Evolutionary conservation across 2,888 invertebrate species (phyloP).

Genomic region (Apotomis turbidana): DNA sequence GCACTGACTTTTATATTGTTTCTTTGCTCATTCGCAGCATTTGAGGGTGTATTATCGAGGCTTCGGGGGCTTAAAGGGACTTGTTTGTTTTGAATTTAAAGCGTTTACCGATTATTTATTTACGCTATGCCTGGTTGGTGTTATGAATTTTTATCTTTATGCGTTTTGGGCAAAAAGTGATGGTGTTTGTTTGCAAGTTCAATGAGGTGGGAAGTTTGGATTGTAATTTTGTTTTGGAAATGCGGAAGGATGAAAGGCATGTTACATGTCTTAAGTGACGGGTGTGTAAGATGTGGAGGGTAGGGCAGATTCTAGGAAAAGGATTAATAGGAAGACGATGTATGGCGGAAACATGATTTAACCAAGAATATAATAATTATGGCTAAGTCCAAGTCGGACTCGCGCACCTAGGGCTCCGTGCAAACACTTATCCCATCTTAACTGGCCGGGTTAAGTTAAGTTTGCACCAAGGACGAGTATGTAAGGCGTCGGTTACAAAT

Average conservation of each 20-base stretch:
- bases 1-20: conserved; percentile 48
- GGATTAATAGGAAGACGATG: no score
- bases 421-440: no score
- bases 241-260: no score
- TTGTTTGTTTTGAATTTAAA: conserved; percentile 36
- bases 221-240: neutral
- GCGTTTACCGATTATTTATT: conserved; percentile 35
- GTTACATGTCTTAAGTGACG: neutral
- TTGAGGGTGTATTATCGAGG: conserved; percentile 34
- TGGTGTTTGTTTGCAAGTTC: neutral
- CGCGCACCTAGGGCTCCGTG: no score
- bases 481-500: no score
- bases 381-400: no score
- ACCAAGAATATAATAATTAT: no score
- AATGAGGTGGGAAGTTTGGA: conserved; percentile 15
- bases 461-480: no score
- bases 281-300: no score
- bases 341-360: no score
- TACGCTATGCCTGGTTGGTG: conserved; percentile 23
- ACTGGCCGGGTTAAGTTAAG: no score
- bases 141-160: conserved; percentile 33
- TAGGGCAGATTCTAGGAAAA: no score
- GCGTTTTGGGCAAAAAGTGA: neutral
- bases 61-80: conserved; percentile 22
- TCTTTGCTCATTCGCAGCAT: conserved; percentile 27